These are phyloP conservation scores for Hybos culiciformis DNA, from an alignment of 2,888 invertebrate species.

Conservation along the genomic window DNA sequence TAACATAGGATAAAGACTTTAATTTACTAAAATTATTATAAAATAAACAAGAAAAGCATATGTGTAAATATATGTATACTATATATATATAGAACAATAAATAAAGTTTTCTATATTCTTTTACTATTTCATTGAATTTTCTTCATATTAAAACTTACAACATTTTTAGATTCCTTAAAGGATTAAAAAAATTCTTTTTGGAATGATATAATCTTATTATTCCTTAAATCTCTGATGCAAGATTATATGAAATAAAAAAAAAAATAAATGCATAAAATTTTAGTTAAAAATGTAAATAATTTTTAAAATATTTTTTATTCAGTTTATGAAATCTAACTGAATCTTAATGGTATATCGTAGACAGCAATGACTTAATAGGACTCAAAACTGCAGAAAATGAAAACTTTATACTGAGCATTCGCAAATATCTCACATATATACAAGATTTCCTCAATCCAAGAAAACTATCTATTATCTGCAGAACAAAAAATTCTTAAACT, in stretches of 20 bases:
- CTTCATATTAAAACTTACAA: conserved; percentile 37
- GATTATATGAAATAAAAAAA: too few species aligned
- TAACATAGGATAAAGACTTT: not conserved
- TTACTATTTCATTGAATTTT: conserved; percentile 23
- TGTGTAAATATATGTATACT: not conserved
- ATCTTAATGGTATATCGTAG: too few species aligned
- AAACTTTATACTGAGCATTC: too few species aligned
- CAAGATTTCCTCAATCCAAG: too few species aligned
- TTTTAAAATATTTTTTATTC: not conserved
- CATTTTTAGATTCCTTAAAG: conserved; percentile 32
- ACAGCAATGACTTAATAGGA: too few species aligned
- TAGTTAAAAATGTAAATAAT: not conserved
- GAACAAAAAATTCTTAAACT: too few species aligned
- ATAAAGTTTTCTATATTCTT: not conserved
- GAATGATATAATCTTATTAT: conserved; percentile 35
- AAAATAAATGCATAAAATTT: not conserved
- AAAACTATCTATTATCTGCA: too few species aligned
- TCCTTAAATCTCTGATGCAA: conserved; percentile 39
- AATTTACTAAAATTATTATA: not conserved
- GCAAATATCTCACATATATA: too few species aligned
- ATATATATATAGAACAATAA: not conserved
- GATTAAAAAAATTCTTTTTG: conserved; percentile 28
- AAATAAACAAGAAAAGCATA: not conserved
- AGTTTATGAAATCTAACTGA: too few species aligned
- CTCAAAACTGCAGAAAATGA: too few species aligned